A percentile compares a stretch with the other conserved stretches of the same genome.
These are phyloP conservation scores for Tenthredo scrophulariae DNA, from an alignment of 2,888 invertebrate species.

Conservation along the genomic window DNA sequence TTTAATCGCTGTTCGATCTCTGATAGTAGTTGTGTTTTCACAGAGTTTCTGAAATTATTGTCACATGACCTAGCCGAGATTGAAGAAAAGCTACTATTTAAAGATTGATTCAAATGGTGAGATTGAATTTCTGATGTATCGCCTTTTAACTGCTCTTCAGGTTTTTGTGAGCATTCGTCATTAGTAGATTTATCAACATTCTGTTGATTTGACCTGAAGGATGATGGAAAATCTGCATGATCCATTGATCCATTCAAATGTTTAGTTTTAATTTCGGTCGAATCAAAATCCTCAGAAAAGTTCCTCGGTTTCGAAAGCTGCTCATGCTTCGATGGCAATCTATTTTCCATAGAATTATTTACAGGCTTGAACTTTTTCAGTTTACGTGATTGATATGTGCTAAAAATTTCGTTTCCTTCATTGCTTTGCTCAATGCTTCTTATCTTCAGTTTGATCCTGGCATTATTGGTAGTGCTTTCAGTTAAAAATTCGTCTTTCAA, in stretches of 20 bases:
- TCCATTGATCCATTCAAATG: not conserved
- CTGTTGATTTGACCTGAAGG: not conserved
- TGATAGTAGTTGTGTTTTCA: slow-evolving; percentile 16
- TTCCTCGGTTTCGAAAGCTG: not conserved
- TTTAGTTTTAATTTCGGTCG: not conserved
- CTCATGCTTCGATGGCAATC: not conserved
- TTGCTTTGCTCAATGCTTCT: slow-evolving; percentile 4
- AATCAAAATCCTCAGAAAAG: not conserved
- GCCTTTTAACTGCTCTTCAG: not conserved
- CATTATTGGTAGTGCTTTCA: not conserved
- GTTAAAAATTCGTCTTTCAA: not conserved
- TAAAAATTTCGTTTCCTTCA: slow-evolving; percentile 6
- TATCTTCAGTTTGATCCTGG: not conserved
- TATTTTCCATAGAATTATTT: not conserved
- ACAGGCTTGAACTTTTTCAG: not conserved
- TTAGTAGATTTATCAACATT: not conserved
- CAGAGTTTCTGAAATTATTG: not conserved
- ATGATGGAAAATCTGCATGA: not conserved
- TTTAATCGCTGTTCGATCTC: slow-evolving; percentile 28
- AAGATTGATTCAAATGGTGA: not conserved
- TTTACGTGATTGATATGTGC: not conserved
- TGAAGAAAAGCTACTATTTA: slow-evolving; percentile 22
- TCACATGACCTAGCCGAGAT: not conserved
- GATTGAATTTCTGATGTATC: not conserved
- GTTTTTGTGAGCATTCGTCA: not conserved